Evolutionary conservation across 2,888 invertebrate genomes (phyloP).

Genomic region (Ormyrus thymus): DNA sequence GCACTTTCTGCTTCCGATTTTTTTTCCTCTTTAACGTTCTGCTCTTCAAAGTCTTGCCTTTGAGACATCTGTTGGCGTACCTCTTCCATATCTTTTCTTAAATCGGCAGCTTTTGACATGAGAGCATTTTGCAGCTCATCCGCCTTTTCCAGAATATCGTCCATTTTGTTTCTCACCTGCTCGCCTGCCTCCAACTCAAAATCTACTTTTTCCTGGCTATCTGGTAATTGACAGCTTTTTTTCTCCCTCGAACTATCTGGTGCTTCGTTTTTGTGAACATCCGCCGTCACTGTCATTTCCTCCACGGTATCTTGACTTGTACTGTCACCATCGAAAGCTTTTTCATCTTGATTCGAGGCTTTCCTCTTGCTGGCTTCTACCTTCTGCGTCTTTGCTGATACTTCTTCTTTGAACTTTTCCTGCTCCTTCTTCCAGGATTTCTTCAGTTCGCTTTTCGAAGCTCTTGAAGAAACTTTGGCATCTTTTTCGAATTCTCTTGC

Average conservation of each 20-base stretch:
- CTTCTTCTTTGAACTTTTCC: constrained; percentile 43
- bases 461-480: constrained; percentile 44
- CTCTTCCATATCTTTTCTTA: constrained; percentile 67
- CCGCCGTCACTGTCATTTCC: constrained; percentile 68
- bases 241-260: constrained; percentile 68
- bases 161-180: constrained; percentile 59
- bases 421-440: constrained; percentile 45
- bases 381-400: constrained; percentile 28
- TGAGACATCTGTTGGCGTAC: constrained; percentile 61
- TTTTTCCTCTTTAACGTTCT: constrained; percentile 36
- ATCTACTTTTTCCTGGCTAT: not conserved
- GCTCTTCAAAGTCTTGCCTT: constrained; percentile 45
- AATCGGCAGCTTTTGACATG: constrained; percentile 65
- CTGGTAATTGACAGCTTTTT: constrained; percentile 64
- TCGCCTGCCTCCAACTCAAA: constrained; percentile 50
- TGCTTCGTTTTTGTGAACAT: constrained; percentile 69
- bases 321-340: constrained; percentile 63
- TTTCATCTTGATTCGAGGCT: constrained; percentile 50
- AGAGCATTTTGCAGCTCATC: constrained; percentile 63
- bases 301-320: constrained; percentile 72
- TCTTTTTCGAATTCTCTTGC: constrained; percentile 64
- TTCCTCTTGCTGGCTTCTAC: constrained; percentile 21
- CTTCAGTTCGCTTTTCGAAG: constrained; percentile 42
- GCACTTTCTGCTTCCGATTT: constrained; percentile 11
- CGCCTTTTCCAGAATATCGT: constrained; percentile 65